Evolutionary conservation across 2,113 vertebrate genomes (phyloP), one percentile per base, ranked within the genome.

Genomic region (Sapajus apella): DNA sequence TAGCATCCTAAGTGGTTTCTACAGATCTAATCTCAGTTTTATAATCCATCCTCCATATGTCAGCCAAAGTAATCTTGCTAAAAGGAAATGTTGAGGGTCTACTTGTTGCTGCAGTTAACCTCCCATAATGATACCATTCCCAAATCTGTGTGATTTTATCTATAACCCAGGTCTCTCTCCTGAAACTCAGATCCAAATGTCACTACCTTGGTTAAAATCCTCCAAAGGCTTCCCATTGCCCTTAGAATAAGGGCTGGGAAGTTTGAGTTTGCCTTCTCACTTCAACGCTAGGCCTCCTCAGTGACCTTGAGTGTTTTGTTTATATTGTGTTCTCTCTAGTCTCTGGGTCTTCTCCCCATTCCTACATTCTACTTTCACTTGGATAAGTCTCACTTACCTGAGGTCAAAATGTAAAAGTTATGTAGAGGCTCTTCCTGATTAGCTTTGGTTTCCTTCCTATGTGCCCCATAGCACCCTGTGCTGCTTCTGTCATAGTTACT

Each of bases 11-110:
- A 52, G 47, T 80, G 68, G 30, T 66, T 81, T 72, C 92, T 68
- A 3, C 76, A 16, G 35, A 17, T 75, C 75, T 89, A 3, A 35
- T 88, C 52, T 81, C 9, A 66, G 23, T 14, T n/a, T 91, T 85
- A 50, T 64, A 73, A 75, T 91, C 77, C 27, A 14, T 76, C 75
- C 32, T 80, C 61, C 56, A 58, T 72, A 52, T 90, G 85, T 25
- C 81, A 90, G 56, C 64, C 90, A 94, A 43, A 93, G 79, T 73
- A 73, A 83, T 93, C 25, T 16, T 72, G 82, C 61, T 68, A 52
- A 64, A 80, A 89, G 83, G 73, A 73, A 89, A 68, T 75, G 23
- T 30, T 83, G 23, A 80, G 83, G 27, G 37, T 80, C 8, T 82
- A 9, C 35, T 94, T 92, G 37, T 91, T 87, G 32, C 40, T 61